Base-by-base conservation (phyloP, 1,140 invertebrate species). In the Bombus picipes region DNA sequence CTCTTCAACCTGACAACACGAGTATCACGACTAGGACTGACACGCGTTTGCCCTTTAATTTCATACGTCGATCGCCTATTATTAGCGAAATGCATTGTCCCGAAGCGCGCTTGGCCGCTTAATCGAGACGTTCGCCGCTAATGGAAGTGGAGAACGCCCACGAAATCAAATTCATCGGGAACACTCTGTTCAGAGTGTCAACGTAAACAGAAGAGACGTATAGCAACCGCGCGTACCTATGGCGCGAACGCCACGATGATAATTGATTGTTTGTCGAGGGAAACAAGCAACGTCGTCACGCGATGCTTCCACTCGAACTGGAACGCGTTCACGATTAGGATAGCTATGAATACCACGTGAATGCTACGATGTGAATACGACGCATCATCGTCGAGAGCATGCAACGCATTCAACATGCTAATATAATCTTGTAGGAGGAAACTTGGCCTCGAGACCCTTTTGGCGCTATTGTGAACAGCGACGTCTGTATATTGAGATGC, bases 381-480 rank as follows among this genome's bases (percentile, higher is more conserved):
- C 32, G 65, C 32, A 34, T 66, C 74, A 13, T 32, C 37, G 43
- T 74, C 18, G 70, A 85, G 59, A 57, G 66, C 32, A 22, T 10
- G n/a, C 37, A 76, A n/a, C 39, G 57, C 74, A 79, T 86, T 82
- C 62, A 13, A 79, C 47, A 39, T 79, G 83, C 83, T 88, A 87
- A 62, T 39, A 32, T 85, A 66, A 66, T 85, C 57, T 77, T n/a
- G 32, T 77, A 32, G 76, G 32, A 77, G 43, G 37, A 62, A 47
- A 43, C 53, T 76, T 53, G 73, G 47, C 41, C 25, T 15, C 74
- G 4, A 34, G 22, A 32, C 43, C 66, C 77, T 53, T 41, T 70
- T 32, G 41, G 32, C 41, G 47, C 47, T n/a, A n/a, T 70, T 34
- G 47, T 43, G 5, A 25, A 22, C 6, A 41, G 70, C 22, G 34